Percentiles rank a stretch among this genome's conserved stretches.
Conservation (phyloP, 1,140 invertebrate genomes). For the Gerris buenoi region DNA sequence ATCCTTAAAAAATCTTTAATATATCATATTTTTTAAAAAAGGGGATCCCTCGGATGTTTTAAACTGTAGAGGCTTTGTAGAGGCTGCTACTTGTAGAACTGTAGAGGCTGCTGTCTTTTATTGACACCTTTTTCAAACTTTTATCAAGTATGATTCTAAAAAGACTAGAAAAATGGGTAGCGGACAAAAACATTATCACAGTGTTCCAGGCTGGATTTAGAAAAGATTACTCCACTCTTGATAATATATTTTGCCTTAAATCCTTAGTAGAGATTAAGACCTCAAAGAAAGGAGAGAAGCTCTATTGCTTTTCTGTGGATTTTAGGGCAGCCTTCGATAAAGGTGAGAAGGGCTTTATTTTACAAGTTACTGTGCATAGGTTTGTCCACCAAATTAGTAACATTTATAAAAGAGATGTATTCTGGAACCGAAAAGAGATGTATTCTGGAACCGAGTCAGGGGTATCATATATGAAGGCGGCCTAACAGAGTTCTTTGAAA, state of each 20-base stretch:
- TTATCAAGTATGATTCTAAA: slow-evolving; percentile 4
- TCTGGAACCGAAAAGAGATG: background rate
- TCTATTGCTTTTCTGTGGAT: slow-evolving; percentile 11
- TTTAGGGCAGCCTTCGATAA: slow-evolving; percentile 8
- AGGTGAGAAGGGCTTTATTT: background rate
- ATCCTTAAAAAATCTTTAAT: background rate
- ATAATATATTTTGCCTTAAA: slow-evolving; percentile 9
- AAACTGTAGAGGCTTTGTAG: background rate
- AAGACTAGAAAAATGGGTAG: slow-evolving; percentile 4
- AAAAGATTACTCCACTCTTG: slow-evolving; percentile 10
- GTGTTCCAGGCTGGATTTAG: slow-evolving; percentile 9
- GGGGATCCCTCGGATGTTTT: background rate
- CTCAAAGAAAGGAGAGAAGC: background rate
- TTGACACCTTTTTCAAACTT: slow-evolving; percentile 10
- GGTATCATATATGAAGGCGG: background rate
- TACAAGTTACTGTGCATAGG: background rate
- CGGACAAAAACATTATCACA: slow-evolving; percentile 2
- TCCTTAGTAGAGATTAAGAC: slow-evolving; percentile 6
- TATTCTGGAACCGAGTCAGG: too few species aligned
- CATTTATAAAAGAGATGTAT: background rate
- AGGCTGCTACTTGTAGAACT: too few species aligned
- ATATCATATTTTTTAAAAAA: background rate
- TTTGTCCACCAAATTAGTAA: background rate
- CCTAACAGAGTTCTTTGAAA: slow-evolving; percentile 2
- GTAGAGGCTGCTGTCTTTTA: slow-evolving; percentile 12